Percentiles rank a stretch among this genome's conserved stretches.
These are phyloP conservation scores for Triops longicaudatus DNA, from an alignment of 1,140 invertebrate species.

Conservation along the genomic window DNA sequence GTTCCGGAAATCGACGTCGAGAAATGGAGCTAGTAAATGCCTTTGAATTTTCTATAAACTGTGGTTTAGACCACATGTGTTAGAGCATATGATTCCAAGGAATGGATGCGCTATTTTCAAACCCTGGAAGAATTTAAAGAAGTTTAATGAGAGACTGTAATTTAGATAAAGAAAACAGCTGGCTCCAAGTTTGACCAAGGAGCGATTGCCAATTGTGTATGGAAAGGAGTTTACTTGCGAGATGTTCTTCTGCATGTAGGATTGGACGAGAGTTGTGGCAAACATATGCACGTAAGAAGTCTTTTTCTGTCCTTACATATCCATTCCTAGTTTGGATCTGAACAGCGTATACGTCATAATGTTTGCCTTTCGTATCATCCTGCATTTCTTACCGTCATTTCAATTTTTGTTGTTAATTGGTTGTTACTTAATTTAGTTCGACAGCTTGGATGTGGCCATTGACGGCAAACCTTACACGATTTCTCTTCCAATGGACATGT, in stretches of 20 bases:
- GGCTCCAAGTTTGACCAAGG: slow-evolving; percentile 51
- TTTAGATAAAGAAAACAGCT: not conserved
- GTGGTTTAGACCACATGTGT: slow-evolving; percentile 22
- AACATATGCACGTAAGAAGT: slow-evolving; percentile 42
- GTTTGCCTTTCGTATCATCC: too few species aligned
- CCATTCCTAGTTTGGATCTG: too few species aligned
- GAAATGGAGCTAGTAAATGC: slow-evolving; percentile 41
- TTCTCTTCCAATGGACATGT: slow-evolving; percentile 51
- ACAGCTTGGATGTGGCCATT: slow-evolving; percentile 45
- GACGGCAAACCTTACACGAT: slow-evolving; percentile 46
- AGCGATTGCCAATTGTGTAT: slow-evolving; percentile 54
- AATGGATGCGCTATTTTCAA: too few species aligned
- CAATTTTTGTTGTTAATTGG: not conserved
- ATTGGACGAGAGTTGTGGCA: slow-evolving; percentile 37
- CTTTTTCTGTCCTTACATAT: too few species aligned
- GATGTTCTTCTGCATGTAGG: slow-evolving; percentile 40
- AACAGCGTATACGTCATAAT: too few species aligned
- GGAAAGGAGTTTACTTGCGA: slow-evolving; percentile 46
- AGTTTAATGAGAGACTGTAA: slow-evolving; percentile 45
- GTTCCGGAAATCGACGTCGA: slow-evolving; percentile 52
- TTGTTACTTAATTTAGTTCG: too few species aligned
- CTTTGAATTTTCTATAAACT: not conserved
- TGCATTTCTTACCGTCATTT: not conserved
- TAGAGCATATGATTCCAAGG: too few species aligned
- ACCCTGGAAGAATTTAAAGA: too few species aligned